Evolutionary conservation across 2,113 vertebrate species (phyloP), one percentile per base, ranked within the genome.

Genomic region (Cyrtonyx montezumae): DNA sequence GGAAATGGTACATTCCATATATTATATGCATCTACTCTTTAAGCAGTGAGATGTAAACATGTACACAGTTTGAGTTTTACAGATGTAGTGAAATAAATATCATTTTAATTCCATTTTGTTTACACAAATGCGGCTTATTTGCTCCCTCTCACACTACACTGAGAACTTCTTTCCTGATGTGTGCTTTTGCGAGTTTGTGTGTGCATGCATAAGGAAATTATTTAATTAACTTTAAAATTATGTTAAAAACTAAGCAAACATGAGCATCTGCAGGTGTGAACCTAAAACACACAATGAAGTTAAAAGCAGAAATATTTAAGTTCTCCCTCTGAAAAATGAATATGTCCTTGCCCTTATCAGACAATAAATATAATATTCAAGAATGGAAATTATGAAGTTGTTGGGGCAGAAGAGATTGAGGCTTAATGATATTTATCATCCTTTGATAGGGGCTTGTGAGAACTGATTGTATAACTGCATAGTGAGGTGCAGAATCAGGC

Each of bases 1-100:
- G 86, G 73, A 97, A 98, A 97, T 70, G 87, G 92, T 97, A 96
- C 74, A 88, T 96, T 97, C 96, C 87, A 96, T 96, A 94, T 81
- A 96, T 97, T 97, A 90, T 79, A 43, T 90, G 87, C 91, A 94
- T 95, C 43, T 93, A 91, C 22, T 94, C 93, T 95, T 73, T 62
- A 94, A 95, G 40, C 18, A 79, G 43, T 80, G 66, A 84, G 32
- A 21, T 91, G 43, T 67, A 95, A 82, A 94, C 58, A 85, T 79
- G 59, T 95, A 88, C 56, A 95, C 37, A 88, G 81, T 12, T 12
- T 75, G 65, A 56, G 65, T 16, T 26, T 16, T 42, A 42, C 5
- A 74, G 1, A 3, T 77, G 55, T 74, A 37, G 36, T 73, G 46
- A 91, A 93, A 77, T 28, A 77, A 91, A 81, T 69, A 81, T 69